Base-by-base conservation (phyloP, 1,140 invertebrate genomes). In the Tetramorium alpestre region DNA sequence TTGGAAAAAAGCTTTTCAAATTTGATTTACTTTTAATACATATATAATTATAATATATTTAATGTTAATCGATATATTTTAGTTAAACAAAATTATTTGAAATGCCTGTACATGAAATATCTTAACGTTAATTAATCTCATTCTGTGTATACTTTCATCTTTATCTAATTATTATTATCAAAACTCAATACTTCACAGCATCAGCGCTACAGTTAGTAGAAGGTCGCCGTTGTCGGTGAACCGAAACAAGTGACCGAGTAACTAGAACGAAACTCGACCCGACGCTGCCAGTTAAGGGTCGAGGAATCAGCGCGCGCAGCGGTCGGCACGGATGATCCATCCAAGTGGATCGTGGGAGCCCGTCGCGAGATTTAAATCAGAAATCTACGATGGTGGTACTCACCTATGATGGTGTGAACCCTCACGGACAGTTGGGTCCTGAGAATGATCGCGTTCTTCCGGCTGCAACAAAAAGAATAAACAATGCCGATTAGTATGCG, bases 351-450 rank as follows among this genome's bases (percentile, higher is more conserved):
- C 89, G 89, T 91, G 89, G 82, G 89, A 91, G 67, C 51, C 22
- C 28, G 41, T 69, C 41, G 76, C 47, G 75, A 88, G 89, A 90
- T 90, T 90, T 76, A 49, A 84, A 91, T 89, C 89, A 64, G 56
- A 64, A 38, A 65, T 87, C 51, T 33, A 67, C 58, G 54, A 69
- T 58, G 64, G 25, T 28, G 65, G 82, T 90, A 96, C 98, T 98
- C 96, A 99, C 99, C 99, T 95, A 99, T 99, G 92, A 99, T 99
- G 81, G 98, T 98, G 96, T 99, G 98, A 60, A 99, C 99, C 93
- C 99, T 96, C 49, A 99, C 98, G 69, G 99, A 99, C 28, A 99
- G 96, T 95, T 99, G 99, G 51, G 99, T 99, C 92, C 99, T 97
- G 87, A 99, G 96, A 89, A 99, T 98, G 94, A 99, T 97, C 65